Evolutionary conservation across 2,113 vertebrate species (phyloP).

Genomic region (Natator depressus): DNA sequence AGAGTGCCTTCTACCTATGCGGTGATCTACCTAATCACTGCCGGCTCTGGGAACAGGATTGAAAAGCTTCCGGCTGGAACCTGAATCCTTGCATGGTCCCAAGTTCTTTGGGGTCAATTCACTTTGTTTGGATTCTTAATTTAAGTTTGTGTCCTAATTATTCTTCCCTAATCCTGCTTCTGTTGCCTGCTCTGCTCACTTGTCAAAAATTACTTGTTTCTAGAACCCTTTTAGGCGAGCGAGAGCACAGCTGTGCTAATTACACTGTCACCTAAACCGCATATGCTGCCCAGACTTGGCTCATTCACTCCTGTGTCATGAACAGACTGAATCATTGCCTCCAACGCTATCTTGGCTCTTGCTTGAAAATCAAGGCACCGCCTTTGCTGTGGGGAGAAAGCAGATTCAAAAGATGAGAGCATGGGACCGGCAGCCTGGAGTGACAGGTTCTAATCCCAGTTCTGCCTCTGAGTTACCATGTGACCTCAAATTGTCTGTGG

Average conservation of each 20-base stretch:
- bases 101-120: neutral
- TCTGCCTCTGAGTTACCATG: neutral
- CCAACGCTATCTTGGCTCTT: neutral
- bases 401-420: neutral
- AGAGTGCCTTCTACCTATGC: neutral
- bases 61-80: neutral
- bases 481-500: neutral
- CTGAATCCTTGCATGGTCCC: neutral
- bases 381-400: neutral
- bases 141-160: neutral
- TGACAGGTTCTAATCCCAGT: neutral
- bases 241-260: neutral
- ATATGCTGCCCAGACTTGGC: slow-evolving; percentile 19
- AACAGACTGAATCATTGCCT: slow-evolving; percentile 4
- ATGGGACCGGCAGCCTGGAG: neutral
- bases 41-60: neutral
- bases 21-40: neutral
- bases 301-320: neutral
- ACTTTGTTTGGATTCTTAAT: neutral
- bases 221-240: neutral
- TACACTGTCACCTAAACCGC: neutral
- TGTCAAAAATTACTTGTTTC: slow-evolving; percentile 51
- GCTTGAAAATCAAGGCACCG: neutral
- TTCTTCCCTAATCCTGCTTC: neutral
- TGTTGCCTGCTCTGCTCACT: neutral